Base-by-base conservation (phyloP, 2,888 invertebrate genomes). In the Mycogona germanica region DNA sequence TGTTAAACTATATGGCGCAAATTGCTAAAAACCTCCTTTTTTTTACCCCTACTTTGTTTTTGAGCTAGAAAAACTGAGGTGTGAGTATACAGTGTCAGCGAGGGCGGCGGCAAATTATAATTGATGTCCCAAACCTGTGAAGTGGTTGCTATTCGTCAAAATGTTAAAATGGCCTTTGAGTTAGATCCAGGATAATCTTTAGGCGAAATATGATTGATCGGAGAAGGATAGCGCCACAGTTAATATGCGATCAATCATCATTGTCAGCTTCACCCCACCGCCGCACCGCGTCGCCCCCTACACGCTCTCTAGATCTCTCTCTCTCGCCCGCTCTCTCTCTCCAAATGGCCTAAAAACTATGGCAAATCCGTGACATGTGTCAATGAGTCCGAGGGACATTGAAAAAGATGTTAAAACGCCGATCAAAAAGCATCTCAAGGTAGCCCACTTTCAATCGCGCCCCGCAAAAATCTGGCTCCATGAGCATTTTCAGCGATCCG, bases 211-310 rank as follows among this genome's bases (percentile, higher is more conserved):
- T 51, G 51, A 51, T 51, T 51, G 51, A 51, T 51, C 51, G 51
- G 32, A 51, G 51, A 51, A 51, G 51, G 51, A 51, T 51, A 51
- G 45, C 51, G 45, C 51, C 45, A 44, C 51, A 51, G 51, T 51
- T 51, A 51, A 51, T 51, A 51, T 44, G 51, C 51, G 45, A 51
- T 51, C 51, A 44, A 51, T 51, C 51, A 51, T 51, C 42, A 51
- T 51, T 51, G 51, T 51, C 51, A n/a, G n/a, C n/a, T n/a, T n/a
- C n/a, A 51, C 51, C 29, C 32, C 45, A 42, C 45, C 51, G 45
- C 51, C 45, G 51, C 38, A 44, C 45, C 44, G 26, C 29, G 21
- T 45, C 46, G 46, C 21, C 9, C 9, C 35, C 35, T n/a, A 32
- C n/a, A 32, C 46, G 21, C 28, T 26, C 30, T 28, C 46, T n/a